Evolutionary conservation across 53 echinoderm and acorn worm species (phyloP).

Genomic region (Echinarachnius parma): DNA sequence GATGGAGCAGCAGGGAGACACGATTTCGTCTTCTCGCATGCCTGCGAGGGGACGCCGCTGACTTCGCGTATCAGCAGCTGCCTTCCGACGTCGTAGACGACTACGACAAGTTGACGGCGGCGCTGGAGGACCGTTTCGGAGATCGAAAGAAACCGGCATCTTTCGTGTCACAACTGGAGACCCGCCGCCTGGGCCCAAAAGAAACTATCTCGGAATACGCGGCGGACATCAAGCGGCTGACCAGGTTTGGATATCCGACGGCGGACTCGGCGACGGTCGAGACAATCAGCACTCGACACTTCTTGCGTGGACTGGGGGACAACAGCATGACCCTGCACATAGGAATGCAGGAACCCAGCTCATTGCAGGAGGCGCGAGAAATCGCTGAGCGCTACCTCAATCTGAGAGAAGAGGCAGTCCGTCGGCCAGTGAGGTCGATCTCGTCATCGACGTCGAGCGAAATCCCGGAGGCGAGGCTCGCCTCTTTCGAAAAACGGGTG

Average conservation of each 20-base stretch:
- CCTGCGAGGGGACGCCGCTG: conserved; percentile 46
- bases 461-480: too few relatives aligned
- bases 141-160: conserved; percentile 6
- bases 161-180: conserved; percentile 9
- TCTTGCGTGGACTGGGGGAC: conserved; percentile 35
- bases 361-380: conserved; percentile 31
- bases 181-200: background rate
- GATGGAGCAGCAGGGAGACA: conserved; percentile 33
- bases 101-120: background rate
- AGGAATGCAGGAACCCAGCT: conserved; percentile 33
- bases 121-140: background rate
- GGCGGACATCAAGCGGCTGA: conserved; percentile 27
- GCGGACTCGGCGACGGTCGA: conserved; percentile 32
- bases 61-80: conserved; percentile 14
- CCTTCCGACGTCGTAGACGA: background rate
- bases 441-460: background rate
- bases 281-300: conserved; percentile 33
- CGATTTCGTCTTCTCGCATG: conserved; percentile 35
- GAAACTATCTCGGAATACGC: conserved; percentile 31
- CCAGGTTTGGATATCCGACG: conserved; percentile 29
- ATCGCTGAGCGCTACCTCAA: conserved; percentile 35
- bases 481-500: too few relatives aligned
- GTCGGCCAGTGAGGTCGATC: conserved; percentile 7
- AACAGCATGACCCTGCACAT: conserved; percentile 37
- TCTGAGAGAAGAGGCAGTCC: conserved; percentile 3